Evolutionary conservation across 1,140 invertebrate genomes (phyloP).

Genomic region (Aplysia californica): DNA sequence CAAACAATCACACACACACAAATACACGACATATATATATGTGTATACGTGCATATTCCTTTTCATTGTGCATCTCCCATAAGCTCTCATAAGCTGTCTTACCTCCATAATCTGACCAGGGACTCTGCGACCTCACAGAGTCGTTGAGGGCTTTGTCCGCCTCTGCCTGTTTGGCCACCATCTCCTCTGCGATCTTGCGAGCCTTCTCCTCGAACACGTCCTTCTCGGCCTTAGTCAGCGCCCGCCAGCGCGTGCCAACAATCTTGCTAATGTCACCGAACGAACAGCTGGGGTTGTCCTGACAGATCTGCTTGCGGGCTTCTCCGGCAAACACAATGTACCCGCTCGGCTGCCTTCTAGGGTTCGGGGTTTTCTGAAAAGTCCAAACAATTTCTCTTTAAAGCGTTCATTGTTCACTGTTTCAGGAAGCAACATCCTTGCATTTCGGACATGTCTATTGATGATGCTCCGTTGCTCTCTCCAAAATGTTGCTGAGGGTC

Average conservation of each 20-base stretch:
- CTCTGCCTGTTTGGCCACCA: conserved; percentile 60
- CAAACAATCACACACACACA: no score
- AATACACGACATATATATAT: no score
- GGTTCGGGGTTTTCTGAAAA: conserved; percentile 29
- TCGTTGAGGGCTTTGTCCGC: conserved; percentile 60
- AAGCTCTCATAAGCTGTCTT: conserved; percentile 1
- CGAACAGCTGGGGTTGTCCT: conserved; percentile 91
- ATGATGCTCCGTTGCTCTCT: no score
- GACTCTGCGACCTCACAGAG: conserved; percentile 49
- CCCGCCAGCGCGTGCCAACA: conserved; percentile 95
- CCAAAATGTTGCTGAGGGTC: no score
- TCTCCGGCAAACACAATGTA: conserved; percentile 99
- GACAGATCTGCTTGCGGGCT: conserved; percentile 85
- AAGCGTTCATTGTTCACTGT: no score
- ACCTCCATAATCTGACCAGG: conserved; percentile 43
- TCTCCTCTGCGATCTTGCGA: conserved; percentile 57
- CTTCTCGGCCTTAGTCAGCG: conserved; percentile 86
- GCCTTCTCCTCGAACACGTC: conserved; percentile 84
- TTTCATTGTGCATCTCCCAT: no score
- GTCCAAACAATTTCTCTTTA: no score
- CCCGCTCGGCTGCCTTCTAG: conserved; percentile 83
- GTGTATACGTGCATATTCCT: no score
- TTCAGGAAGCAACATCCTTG: no score
- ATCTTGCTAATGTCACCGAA: conserved; percentile 98
- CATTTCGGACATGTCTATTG: no score